Conservation (phyloP, 1,140 invertebrate genomes). For the Latrodectus geometricus region DNA sequence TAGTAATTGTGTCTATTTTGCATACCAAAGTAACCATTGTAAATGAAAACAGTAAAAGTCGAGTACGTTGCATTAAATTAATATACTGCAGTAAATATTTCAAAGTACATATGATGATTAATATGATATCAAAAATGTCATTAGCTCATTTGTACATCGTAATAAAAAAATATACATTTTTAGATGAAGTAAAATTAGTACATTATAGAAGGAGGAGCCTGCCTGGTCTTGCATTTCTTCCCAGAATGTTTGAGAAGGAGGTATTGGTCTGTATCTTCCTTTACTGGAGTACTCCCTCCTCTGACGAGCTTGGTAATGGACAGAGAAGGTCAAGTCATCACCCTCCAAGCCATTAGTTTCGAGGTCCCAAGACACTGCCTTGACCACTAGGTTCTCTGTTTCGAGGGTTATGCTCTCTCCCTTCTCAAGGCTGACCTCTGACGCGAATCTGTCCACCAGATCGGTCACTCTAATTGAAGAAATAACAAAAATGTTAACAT, state of each 20-base stretch:
- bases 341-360: constrained; percentile 11
- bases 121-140: too few relatives aligned
- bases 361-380: constrained; percentile 41
- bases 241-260: constrained; percentile 42
- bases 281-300: constrained; percentile 24
- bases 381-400: constrained; percentile 64
- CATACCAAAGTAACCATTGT: too few relatives aligned
- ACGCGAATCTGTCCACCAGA: constrained; percentile 65
- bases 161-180: too few relatives aligned
- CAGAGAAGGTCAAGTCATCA: constrained; percentile 25
- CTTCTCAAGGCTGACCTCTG: constrained; percentile 63
- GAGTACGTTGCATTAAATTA: too few relatives aligned
- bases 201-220: constrained; percentile 32
- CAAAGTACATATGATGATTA: too few relatives aligned
- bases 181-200: not conserved
- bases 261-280: constrained; percentile 38
- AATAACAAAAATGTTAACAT: too few relatives aligned
- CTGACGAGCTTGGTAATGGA: constrained; percentile 34
- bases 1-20: too few relatives aligned
- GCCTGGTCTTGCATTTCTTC: constrained; percentile 6
- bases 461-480: constrained; percentile 63
- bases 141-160: too few relatives aligned
- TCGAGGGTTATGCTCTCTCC: constrained; percentile 63
- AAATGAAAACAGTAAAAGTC: too few relatives aligned
- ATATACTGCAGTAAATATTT: too few relatives aligned